Evolutionary conservation across 2,113 vertebrate species (phyloP).

Genomic region (Neotragus moschatus): DNA sequence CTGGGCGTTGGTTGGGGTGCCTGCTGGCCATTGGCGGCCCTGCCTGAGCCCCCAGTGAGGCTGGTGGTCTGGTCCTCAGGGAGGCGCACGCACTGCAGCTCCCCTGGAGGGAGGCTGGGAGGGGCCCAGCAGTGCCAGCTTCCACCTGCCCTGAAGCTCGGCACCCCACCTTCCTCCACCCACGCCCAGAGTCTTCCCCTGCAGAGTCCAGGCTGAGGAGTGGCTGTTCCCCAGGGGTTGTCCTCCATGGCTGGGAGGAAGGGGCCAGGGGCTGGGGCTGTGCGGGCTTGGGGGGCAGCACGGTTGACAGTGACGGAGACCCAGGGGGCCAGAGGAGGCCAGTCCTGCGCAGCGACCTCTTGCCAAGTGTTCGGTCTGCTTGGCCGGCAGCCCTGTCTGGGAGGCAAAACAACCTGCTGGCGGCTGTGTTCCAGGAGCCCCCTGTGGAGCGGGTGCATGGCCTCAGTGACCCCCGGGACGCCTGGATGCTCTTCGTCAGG

Average conservation of each 20-base stretch:
- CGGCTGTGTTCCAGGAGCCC: constrained; percentile 35
- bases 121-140: not conserved
- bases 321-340: not conserved
- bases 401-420: fast-evolving
- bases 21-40: not conserved
- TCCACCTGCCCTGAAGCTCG: fast-evolving
- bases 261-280: no score
- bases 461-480: constrained; percentile 31
- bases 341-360: not conserved
- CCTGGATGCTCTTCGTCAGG: constrained; percentile 76
- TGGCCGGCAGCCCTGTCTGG: fast-evolving
- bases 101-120: not conserved
- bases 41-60: not conserved
- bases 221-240: not conserved
- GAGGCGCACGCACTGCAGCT: not conserved
- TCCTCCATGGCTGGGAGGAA: fast-evolving
- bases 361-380: not conserved
- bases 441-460: fast-evolving
- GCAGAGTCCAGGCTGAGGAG: not conserved
- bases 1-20: fast-evolving
- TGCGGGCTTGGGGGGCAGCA: not conserved
- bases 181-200: not conserved
- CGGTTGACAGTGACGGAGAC: not conserved
- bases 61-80: fast-evolving
- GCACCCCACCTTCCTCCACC: not conserved